Base-by-base conservation (phyloP, 2,888 invertebrate genomes). In the Eumerus sabulonum region DNA sequence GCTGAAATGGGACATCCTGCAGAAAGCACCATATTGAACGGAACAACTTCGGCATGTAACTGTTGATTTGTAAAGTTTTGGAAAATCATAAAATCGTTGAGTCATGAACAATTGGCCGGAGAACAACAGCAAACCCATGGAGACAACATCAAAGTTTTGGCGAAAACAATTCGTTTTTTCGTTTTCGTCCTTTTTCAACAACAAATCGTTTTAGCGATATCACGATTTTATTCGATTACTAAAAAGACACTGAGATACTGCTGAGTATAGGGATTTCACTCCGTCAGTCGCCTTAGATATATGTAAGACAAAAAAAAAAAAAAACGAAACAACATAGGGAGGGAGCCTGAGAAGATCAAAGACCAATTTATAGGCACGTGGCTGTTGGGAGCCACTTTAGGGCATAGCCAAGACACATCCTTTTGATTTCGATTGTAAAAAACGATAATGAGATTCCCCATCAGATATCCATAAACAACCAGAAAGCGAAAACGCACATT, bases 61-160 rank as follows among this genome's bases (percentile, higher is more conserved):
- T 77, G 77, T 77, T 72, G 77, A 77, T 67, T 72, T 77, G 67
- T 66, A 72, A 77, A 77, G 76, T 77, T 27, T 27, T 77, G 51
- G 48, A 59, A 72, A 77, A 72, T 77, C 72, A 57, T 72, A 77
- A 77, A 77, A 72, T 44, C 77, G 67, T 63, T 60, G 72, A 63
- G 72, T 62, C 67, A 67, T 67, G 72, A 66, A 76, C 66, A 50
- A 3, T 40, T 40, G 40, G 11, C 40, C 9, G 40, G 27, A 14
- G 36, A 57, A 63, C 13, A 17, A 13, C 35, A 12, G 14, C 4
- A 14, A 35, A 16, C 16, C 13, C 14, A 11, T 47, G 11, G 1
- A 11, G 9, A 5, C 5, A 17, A 9, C 12, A 17, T n/a, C n/a
- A n/a, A n/a, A n/a, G n/a, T n/a, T n/a, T n/a, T n/a, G n/a, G n/a